Base-by-base conservation (phyloP, 2,113 vertebrate genomes). In the Bujurquina vittata region DNA sequence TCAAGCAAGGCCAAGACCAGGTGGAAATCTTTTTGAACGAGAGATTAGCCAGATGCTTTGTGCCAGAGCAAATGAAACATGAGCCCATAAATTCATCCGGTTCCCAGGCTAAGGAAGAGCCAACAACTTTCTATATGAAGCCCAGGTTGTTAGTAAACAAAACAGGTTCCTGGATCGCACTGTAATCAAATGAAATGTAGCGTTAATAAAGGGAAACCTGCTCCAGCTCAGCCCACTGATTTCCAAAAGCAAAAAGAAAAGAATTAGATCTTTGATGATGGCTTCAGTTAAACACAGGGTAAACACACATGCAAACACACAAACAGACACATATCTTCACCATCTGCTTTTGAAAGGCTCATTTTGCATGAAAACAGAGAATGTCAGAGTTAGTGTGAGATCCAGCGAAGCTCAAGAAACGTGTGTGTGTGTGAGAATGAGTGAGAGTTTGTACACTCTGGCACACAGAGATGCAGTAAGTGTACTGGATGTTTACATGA, bases 111-210 rank as follows among this genome's bases (percentile, higher is more conserved):
- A 3, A 72, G 26, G 67, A 72, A 72, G 46, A 17, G 12, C 54
- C 46, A 54, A 72, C 46, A 86, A 89, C 56, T 80, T 84, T 88
- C 75, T 84, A 84, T 88, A 86, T 72, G 77, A 81, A 88, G n/a
- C 49, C 78, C 75, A 37, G 77, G 35, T 81, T 85, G 79, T 83
- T 77, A 78, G 80, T 75, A 83, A 88, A 87, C 46, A 82, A 84
- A 86, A 77, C 75, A 85, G 83, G 77, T 79, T 87, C 87, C 84
- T 92, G 75, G 88, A 92, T 88, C 23, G 37, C 31, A 84, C 15
- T 84, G 86, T 82, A 92, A 88, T 92, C 89, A 93, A 46, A 83
- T 87, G 90, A 91, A 96, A 95, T 94, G 94, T 94, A 89, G 85
- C 90, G 69, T 87, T 87, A 85, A 91, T 89, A 90, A 62, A 81